Percentiles rank a stretch among this genome's conserved stretches.
These are phyloP conservation scores for Lordiphosa stackelbergi DNA, from an alignment of 1,140 invertebrate species.

Conservation along the genomic window DNA sequence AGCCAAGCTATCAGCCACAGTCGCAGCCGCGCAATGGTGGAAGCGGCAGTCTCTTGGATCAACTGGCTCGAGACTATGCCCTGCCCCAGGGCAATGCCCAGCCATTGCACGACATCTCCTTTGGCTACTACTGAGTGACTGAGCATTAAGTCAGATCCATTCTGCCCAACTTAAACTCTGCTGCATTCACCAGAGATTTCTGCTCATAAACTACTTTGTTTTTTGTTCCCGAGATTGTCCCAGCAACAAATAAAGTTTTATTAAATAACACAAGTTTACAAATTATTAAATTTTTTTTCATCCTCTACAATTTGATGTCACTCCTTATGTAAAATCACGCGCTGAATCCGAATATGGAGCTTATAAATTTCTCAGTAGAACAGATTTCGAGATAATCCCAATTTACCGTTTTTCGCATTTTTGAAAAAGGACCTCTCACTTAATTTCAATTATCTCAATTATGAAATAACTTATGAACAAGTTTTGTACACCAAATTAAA, in stretches of 20 bases:
- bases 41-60: slow-evolving; percentile 84
- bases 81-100: slow-evolving; percentile 83
- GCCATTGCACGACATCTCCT: slow-evolving; percentile 87
- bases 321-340: too few relatives aligned
- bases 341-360: too few relatives aligned
- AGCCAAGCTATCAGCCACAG: slow-evolving; percentile 73
- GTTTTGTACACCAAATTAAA: too few relatives aligned
- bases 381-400: too few relatives aligned
- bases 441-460: too few relatives aligned
- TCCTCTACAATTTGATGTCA: too few relatives aligned
- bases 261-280: too few relatives aligned
- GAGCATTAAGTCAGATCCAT: background rate
- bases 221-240: slow-evolving; percentile 22
- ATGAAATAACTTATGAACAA: too few relatives aligned
- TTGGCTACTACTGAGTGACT: slow-evolving; percentile 82
- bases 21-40: slow-evolving; percentile 76
- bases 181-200: slow-evolving; percentile 28
- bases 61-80: slow-evolving; percentile 88
- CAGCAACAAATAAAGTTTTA: slow-evolving; percentile 36
- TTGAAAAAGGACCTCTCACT: too few relatives aligned
- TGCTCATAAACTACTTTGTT: slow-evolving; percentile 33
- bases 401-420: too few relatives aligned
- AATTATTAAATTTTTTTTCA: too few relatives aligned
- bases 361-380: too few relatives aligned
- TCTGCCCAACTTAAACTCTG: background rate